Evolutionary conservation across 2,888 invertebrate species (phyloP).

Genomic region (Dexiosoma caninum): DNA sequence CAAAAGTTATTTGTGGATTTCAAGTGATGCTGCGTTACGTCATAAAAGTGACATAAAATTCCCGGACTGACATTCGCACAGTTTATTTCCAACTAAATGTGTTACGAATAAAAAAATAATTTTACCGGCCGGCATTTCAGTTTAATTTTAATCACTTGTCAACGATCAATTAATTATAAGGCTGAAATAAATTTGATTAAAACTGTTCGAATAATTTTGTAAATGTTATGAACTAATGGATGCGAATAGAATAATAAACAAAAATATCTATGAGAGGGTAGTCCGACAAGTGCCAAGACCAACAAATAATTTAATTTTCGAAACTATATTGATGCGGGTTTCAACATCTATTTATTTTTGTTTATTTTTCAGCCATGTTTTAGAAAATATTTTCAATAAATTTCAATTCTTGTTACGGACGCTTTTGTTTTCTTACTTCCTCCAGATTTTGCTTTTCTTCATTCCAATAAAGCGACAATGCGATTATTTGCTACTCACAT

Average conservation of each 20-base stretch:
- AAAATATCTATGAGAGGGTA: neutral
- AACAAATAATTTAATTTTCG: too few relatives aligned
- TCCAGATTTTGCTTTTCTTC: too few relatives aligned
- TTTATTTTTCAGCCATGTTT: too few relatives aligned
- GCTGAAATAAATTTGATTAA: slow-evolving; percentile 1
- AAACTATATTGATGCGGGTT: too few relatives aligned
- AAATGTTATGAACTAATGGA: neutral
- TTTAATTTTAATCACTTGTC: slow-evolving; percentile 3
- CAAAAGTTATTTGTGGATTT: neutral
- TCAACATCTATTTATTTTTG: too few relatives aligned
- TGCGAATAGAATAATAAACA: slow-evolving; percentile 30
- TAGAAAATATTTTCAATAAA: too few relatives aligned
- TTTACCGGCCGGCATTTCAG: slow-evolving; percentile 39
- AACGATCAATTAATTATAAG: slow-evolving; percentile 9
- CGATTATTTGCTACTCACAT: too few relatives aligned
- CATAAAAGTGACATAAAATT: slow-evolving; percentile 4
- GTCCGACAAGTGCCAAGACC: too few relatives aligned
- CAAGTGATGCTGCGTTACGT: neutral
- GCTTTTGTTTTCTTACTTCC: too few relatives aligned
- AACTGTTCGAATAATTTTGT: neutral
- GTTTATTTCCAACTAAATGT: too few relatives aligned
- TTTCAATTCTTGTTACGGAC: too few relatives aligned
- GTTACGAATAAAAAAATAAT: slow-evolving; percentile 13
- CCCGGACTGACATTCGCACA: neutral
- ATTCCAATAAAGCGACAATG: too few relatives aligned